Evolutionary conservation across 2,888 invertebrate species (phyloP).

Genomic region (Crocallis elinguaria): DNA sequence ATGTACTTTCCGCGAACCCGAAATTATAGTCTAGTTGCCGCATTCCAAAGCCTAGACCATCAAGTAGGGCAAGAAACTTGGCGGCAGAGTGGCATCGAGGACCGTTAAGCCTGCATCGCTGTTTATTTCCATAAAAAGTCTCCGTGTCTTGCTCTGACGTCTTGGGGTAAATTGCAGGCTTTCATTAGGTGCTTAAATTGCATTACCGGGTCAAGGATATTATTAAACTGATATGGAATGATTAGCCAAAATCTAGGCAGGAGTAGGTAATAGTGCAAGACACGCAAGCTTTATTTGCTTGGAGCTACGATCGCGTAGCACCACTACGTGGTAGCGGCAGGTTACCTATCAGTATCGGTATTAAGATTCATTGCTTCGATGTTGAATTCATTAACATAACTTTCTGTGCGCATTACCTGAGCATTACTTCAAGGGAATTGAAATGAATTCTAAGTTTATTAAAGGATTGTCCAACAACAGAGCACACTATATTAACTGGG

Average conservation of each 20-base stretch:
- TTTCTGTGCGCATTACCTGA: background rate
- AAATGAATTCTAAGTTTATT: too few relatives aligned
- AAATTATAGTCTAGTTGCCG: too few relatives aligned
- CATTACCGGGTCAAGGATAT: constrained; percentile 65
- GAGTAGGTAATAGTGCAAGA: constrained; percentile 53
- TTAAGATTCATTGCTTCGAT: constrained; percentile 5
- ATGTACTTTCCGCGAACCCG: too few relatives aligned
- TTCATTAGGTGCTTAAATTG: constrained; percentile 49
- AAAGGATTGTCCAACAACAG: too few relatives aligned
- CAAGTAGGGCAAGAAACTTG: too few relatives aligned
- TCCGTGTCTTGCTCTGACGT: too few relatives aligned
- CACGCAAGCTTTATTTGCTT: constrained; percentile 60
- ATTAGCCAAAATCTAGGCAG: constrained; percentile 66
- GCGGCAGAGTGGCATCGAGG: too few relatives aligned
- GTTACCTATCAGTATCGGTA: background rate
- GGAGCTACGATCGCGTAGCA: constrained; percentile 32
- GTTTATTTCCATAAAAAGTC: too few relatives aligned
- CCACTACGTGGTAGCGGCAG: constrained; percentile 13
- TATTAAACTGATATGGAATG: constrained; percentile 62
- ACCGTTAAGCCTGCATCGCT: too few relatives aligned
- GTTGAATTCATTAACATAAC: background rate
- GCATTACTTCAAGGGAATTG: background rate
- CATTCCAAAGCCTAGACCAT: too few relatives aligned
- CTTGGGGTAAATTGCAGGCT: constrained; percentile 42
- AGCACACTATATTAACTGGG: too few relatives aligned